Evolutionary conservation across 2,797 vertebrate genomes (phyloP).

Genomic region (Pelobates cultripes): DNA sequence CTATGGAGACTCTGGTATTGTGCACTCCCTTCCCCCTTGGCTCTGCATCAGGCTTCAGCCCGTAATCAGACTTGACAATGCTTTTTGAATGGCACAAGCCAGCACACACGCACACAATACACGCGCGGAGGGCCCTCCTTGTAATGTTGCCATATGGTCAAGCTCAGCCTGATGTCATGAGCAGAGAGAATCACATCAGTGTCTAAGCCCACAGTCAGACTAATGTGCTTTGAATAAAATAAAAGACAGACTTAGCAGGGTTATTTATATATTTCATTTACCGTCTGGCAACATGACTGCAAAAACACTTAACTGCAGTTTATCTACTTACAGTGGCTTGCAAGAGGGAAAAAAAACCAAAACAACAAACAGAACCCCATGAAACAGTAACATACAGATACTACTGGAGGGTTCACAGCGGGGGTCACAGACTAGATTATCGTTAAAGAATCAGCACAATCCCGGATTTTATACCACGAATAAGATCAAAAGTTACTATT

Average conservation of each 20-base stretch:
- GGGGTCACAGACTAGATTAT: no score
- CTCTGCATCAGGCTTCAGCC: constrained; percentile 32
- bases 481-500: no score
- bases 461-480: no score
- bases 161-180: constrained; percentile 65
- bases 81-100: constrained; percentile 48
- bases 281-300: neutral
- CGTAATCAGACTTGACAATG: constrained; percentile 22
- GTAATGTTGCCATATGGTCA: constrained; percentile 72
- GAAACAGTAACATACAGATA: neutral
- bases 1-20: constrained; percentile 20
- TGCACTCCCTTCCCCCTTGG: constrained; percentile 18
- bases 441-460: no score
- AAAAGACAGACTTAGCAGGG: neutral
- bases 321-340: neutral
- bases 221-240: constrained; percentile 53
- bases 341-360: neutral
- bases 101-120: constrained; percentile 18
- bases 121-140: constrained; percentile 50
- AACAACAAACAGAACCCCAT: neutral
- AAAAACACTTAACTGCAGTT: no score
- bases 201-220: constrained; percentile 60
- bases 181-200: constrained; percentile 63
- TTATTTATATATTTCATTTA: constrained; percentile 53
- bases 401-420: no score